phyloP scores from a whole-genome alignment of 2,888 invertebrate species.

The Pammene aurita region DNA sequence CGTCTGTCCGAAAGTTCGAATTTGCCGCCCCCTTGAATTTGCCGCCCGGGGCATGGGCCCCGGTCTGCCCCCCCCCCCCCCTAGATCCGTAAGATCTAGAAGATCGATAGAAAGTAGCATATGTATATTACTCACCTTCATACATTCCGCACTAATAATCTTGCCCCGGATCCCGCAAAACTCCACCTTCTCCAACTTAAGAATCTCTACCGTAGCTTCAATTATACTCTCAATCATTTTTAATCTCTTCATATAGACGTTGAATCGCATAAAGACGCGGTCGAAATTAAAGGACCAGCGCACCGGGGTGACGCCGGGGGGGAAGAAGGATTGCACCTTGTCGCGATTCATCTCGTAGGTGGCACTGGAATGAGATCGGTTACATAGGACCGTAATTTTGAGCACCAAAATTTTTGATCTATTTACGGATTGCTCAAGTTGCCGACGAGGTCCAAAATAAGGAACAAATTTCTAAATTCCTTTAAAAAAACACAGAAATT shows the following conservation, averaged over 20 bases:
- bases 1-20: no score
- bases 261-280: constrained; percentile 87
- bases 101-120: no score
- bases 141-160: constrained; percentile 80
- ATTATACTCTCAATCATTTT: constrained; percentile 87
- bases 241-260: constrained; percentile 85
- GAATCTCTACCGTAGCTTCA: constrained; percentile 90
- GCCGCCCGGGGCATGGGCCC: no score
- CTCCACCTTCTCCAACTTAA: constrained; percentile 93
- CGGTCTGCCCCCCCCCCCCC: no score
- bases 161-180: constrained; percentile 88
- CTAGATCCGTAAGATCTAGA: no score
- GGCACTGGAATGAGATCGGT: constrained; percentile 57
- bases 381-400: not conserved
- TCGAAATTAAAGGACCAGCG: constrained; percentile 90
- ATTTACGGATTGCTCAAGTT: no score
- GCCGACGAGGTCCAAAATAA: no score
- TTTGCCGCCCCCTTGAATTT: no score
- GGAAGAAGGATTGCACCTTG: constrained; percentile 82
- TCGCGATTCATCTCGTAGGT: constrained; percentile 81
- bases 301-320: constrained; percentile 82
- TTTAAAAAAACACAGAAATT: no score
- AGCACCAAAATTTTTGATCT: no score
- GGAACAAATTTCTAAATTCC: no score
- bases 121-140: constrained; percentile 58